Evolutionary conservation across 2,888 invertebrate species (phyloP).

Genomic region (Lochmaea capreae): DNA sequence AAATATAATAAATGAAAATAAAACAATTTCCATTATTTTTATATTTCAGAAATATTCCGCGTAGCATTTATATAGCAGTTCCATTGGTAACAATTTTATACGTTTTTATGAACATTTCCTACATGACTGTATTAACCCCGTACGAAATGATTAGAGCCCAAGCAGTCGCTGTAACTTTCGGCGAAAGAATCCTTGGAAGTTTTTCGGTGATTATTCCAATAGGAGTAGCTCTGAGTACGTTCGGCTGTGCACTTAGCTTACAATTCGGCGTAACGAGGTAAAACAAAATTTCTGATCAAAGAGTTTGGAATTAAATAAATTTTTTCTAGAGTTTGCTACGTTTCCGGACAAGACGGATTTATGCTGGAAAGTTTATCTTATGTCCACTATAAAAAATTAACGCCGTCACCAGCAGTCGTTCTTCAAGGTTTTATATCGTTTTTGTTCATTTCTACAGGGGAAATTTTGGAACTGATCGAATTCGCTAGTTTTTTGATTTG

Average conservation of each 20-base stretch:
- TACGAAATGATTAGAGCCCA: conserved; percentile 78
- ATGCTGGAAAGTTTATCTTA: conserved; percentile 83
- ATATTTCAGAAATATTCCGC: conserved; percentile 78
- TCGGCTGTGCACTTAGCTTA: conserved; percentile 82
- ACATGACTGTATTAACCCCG: conserved; percentile 82
- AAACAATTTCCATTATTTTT: not conserved
- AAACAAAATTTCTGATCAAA: conserved; percentile 2
- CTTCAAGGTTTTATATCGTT: conserved; percentile 82
- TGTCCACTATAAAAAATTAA: conserved; percentile 78
- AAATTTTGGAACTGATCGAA: conserved; percentile 81
- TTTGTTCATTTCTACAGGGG: conserved; percentile 77
- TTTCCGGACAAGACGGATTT: conserved; percentile 84
- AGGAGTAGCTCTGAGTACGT: conserved; percentile 82
- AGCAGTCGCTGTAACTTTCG: conserved; percentile 85
- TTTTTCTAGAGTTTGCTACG: conserved; percentile 78
- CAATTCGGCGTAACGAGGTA: conserved; percentile 81
- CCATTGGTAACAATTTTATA: conserved; percentile 84
- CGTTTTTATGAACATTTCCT: conserved; percentile 87
- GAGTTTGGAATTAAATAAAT: not conserved
- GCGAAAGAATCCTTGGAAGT: conserved; percentile 74
- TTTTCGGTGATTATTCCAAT: conserved; percentile 78
- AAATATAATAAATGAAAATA: too few relatives aligned
- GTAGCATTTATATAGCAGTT: conserved; percentile 84
- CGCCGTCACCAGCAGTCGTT: conserved; percentile 85
- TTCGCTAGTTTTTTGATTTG: conserved; percentile 90